Conservation (phyloP, 2,797 vertebrate genomes). For the Thripadectes ignobilis region DNA sequence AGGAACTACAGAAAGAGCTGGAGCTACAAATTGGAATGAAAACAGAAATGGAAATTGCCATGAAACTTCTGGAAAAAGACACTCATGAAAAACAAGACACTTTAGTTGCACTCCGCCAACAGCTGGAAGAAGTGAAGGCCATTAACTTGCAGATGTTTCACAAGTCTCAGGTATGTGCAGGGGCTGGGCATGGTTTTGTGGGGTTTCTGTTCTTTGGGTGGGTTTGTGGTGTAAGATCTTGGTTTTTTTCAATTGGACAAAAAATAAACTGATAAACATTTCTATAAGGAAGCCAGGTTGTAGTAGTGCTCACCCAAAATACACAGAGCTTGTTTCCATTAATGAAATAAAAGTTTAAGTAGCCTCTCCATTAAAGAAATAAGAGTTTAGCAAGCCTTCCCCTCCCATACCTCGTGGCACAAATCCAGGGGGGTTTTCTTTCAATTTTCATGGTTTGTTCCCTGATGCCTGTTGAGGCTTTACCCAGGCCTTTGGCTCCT, state of each 20-base stretch:
- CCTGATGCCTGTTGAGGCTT: background rate
- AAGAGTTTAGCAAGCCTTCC: background rate
- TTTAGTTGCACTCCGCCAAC: slow-evolving; percentile 88
- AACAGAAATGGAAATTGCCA: slow-evolving; percentile 97
- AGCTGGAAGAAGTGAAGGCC: slow-evolving; percentile 94
- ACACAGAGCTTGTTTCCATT: background rate
- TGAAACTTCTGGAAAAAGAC: slow-evolving; percentile 97
- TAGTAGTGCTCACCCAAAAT: background rate
- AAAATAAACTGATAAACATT: background rate
- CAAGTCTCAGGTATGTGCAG: slow-evolving; percentile 86
- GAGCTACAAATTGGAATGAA: slow-evolving; percentile 94
- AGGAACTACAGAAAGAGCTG: slow-evolving; percentile 95
- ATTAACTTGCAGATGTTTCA: slow-evolving; percentile 98
- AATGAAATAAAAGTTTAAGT: background rate
- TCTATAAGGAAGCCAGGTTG: background rate
- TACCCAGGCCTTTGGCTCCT: background rate
- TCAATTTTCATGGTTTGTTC: background rate
- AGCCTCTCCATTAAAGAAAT: background rate
- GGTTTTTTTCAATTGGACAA: background rate
- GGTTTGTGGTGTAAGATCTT: background rate
- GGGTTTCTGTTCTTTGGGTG: background rate
- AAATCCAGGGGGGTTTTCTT: background rate
- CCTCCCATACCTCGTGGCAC: background rate
- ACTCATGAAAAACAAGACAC: slow-evolving; percentile 97
- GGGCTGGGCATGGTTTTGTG: background rate